Conservation (phyloP, 2,113 vertebrate species). For the Festucalex cinctus region DNA sequence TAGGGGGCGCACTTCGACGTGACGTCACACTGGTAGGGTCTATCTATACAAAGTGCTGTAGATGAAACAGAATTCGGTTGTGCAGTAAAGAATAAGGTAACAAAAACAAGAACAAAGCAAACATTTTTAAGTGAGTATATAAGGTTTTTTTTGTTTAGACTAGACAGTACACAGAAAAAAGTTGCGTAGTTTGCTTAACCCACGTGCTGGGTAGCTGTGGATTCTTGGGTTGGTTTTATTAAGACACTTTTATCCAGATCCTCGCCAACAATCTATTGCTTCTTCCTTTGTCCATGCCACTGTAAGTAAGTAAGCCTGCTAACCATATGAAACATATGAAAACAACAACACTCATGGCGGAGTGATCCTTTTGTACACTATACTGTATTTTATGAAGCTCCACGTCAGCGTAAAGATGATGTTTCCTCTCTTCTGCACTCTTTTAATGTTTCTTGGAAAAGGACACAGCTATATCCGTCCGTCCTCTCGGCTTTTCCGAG, state of each 20-base stretch:
- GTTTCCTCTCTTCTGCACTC: neutral
- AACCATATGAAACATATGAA: neutral
- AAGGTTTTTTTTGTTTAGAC: no score
- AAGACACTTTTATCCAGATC: neutral
- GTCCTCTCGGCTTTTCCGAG: neutral
- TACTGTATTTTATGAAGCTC: neutral
- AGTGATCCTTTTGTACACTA: neutral
- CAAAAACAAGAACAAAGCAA: no score
- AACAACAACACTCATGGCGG: neutral
- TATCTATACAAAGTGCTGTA: no score
- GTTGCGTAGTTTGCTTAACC: no score
- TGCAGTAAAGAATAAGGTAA: no score
- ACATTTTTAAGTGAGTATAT: no score
- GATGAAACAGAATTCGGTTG: no score
- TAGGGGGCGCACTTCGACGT: no score
- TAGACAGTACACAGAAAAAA: no score
- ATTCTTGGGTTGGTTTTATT: no score
- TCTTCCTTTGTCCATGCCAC: neutral
- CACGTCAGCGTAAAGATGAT: neutral
- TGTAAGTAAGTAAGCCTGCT: neutral
- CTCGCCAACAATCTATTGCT: neutral
- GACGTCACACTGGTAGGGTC: no score
- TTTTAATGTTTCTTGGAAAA: slow-evolving; percentile 1
- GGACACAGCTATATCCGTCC: neutral
- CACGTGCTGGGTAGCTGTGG: no score